Evolutionary conservation across 2,888 invertebrate species (phyloP).

Genomic region (Drosophila conformis): DNA sequence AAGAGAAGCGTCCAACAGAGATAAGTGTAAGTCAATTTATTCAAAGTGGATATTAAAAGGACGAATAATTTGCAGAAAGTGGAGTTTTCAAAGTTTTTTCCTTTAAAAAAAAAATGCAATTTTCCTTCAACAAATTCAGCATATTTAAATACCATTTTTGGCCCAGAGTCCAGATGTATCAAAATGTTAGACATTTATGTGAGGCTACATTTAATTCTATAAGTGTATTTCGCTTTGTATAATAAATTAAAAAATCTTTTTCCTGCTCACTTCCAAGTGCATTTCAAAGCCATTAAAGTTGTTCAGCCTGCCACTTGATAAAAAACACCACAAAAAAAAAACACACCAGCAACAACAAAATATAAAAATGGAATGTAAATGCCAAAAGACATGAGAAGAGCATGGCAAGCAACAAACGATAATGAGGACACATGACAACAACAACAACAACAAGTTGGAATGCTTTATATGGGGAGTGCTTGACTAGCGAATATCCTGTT

Average conservation of each 20-base stretch:
- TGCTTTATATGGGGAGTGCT: neutral
- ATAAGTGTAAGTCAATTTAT: neutral
- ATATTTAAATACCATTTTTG: neutral
- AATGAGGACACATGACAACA: slow-evolving; percentile 74
- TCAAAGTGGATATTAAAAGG: neutral
- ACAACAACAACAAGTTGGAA: slow-evolving; percentile 28
- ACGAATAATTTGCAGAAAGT: neutral
- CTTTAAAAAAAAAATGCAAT: neutral
- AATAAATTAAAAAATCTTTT: slow-evolving; percentile 62
- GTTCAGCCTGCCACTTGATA: slow-evolving; percentile 65
- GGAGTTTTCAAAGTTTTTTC: neutral
- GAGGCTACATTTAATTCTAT: slow-evolving; percentile 6
- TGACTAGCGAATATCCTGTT: neutral
- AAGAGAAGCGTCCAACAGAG: neutral
- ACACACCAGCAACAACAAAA: slow-evolving; percentile 23
- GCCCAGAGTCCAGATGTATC: neutral
- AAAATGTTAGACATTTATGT: slow-evolving; percentile 20
- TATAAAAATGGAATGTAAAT: slow-evolving; percentile 61
- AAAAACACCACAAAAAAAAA: slow-evolving; percentile 13
- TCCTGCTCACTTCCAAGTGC: slow-evolving; percentile 65
- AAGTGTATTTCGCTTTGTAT: slow-evolving; percentile 15
- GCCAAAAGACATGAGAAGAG: slow-evolving; percentile 73
- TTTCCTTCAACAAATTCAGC: neutral
- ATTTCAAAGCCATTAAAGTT: slow-evolving; percentile 78
- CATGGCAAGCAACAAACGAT: slow-evolving; percentile 70